These are phyloP conservation scores for Pelodytes ibericus DNA, from an alignment of 2,797 vertebrate genomes.

Conservation along the genomic window DNA sequence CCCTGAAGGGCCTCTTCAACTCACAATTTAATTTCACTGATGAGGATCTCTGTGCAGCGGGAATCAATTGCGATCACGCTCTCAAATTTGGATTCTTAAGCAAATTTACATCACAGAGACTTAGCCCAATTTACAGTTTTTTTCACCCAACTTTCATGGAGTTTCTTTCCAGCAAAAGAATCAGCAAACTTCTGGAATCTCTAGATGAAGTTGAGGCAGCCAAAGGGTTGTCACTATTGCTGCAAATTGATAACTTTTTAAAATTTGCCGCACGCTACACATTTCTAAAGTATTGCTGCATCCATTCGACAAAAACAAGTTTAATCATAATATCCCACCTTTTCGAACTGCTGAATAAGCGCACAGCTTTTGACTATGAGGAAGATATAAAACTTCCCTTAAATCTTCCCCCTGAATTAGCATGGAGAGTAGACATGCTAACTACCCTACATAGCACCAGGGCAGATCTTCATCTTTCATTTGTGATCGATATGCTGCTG, in stretches of 20 bases:
- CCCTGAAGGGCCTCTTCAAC: constrained; percentile 58
- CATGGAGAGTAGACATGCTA: not conserved
- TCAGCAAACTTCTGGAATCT: constrained; percentile 59
- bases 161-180: constrained; percentile 60
- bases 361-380: constrained; percentile 45
- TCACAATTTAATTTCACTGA: constrained; percentile 59
- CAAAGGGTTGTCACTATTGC: constrained; percentile 58
- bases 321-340: constrained; percentile 59
- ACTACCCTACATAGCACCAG: not conserved
- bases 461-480: not conserved
- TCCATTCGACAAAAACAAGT: constrained; percentile 51
- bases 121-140: constrained; percentile 60
- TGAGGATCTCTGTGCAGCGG: constrained; percentile 56
- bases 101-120: constrained; percentile 64
- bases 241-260: constrained; percentile 58
- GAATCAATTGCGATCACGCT: constrained; percentile 47
- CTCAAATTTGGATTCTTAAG: constrained; percentile 58
- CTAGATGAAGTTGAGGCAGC: constrained; percentile 49
- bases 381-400: constrained; percentile 1
- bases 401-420: constrained; percentile 29
- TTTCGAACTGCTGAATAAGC: constrained; percentile 52
- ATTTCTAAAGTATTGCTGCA: constrained; percentile 52
- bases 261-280: constrained; percentile 27
- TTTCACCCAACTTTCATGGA: constrained; percentile 63
- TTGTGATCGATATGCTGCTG: constrained; percentile 25